phyloP scores from a whole-genome alignment of 2,113 vertebrate species.

The Danio rerio region DNA sequence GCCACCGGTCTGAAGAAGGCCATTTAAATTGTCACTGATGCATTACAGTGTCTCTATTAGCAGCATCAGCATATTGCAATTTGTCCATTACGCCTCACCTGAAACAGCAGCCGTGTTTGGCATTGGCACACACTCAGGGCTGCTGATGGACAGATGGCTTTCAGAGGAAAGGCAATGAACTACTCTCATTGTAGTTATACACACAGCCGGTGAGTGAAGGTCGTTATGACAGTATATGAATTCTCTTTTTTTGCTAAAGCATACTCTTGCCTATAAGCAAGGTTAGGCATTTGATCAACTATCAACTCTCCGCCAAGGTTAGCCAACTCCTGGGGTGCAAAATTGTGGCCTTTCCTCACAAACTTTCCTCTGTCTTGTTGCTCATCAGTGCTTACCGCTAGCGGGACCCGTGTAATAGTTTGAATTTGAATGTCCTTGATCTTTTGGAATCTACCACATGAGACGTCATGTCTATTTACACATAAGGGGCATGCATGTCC shows the following conservation, averaged over 20 bases:
- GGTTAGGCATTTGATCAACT: background rate
- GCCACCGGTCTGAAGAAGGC: background rate
- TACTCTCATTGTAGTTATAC: background rate
- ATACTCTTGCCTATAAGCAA: background rate
- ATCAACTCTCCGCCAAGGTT: background rate
- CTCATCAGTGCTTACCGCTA: no score
- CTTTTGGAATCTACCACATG: no score
- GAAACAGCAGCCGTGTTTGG: slow-evolving; percentile 6
- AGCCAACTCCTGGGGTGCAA: background rate
- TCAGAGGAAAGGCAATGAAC: slow-evolving; percentile 16
- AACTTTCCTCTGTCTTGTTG: no score
- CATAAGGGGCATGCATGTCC: no score
- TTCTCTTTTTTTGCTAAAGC: background rate
- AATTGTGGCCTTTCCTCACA: no score
- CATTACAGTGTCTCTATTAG: slow-evolving; percentile 5
- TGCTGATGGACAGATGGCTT: slow-evolving; percentile 12
- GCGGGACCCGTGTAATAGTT: no score
- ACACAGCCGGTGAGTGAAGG: background rate
- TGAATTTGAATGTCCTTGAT: no score
- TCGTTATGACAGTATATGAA: background rate
- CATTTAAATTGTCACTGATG: background rate
- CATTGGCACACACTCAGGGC: slow-evolving; percentile 8
- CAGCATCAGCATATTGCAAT: background rate
- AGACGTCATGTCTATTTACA: no score
- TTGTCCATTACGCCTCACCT: background rate